Conservation (phyloP, 2,888 invertebrate genomes). For the Bellardia pandia region DNA sequence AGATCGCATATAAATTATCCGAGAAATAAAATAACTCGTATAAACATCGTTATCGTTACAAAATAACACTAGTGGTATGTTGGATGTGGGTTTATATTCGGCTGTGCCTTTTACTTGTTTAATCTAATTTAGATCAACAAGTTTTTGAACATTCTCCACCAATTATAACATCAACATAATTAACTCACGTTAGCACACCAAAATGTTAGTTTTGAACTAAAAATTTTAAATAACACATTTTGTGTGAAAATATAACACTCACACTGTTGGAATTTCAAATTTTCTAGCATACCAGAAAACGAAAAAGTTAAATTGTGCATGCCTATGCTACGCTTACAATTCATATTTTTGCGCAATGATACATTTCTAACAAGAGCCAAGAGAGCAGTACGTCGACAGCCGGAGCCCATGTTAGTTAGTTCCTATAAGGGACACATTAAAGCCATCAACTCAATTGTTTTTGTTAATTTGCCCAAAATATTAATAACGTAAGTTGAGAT, state of each 20-base stretch:
- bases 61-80: no score
- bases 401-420: conserved; percentile 87
- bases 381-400: conserved; percentile 86
- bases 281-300: conserved; percentile 78
- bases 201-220: no score
- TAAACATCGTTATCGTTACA: no score
- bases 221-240: background rate
- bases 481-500: conserved; percentile 87
- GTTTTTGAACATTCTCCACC: no score
- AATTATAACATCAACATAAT: no score
- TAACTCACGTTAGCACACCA: no score
- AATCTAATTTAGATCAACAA: no score
- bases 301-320: conserved; percentile 86
- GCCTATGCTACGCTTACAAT: conserved; percentile 87
- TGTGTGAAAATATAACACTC: background rate
- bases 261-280: conserved; percentile 35
- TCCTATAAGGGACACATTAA: conserved; percentile 90
- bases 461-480: conserved; percentile 87
- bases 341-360: conserved; percentile 90
- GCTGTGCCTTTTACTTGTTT: no score
- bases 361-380: conserved; percentile 88
- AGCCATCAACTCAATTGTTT: conserved; percentile 88
- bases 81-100: no score
- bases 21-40: no score
- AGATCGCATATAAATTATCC: no score